phyloP scores from a whole-genome alignment of 2,113 vertebrate genomes.

The Mola mola region DNA sequence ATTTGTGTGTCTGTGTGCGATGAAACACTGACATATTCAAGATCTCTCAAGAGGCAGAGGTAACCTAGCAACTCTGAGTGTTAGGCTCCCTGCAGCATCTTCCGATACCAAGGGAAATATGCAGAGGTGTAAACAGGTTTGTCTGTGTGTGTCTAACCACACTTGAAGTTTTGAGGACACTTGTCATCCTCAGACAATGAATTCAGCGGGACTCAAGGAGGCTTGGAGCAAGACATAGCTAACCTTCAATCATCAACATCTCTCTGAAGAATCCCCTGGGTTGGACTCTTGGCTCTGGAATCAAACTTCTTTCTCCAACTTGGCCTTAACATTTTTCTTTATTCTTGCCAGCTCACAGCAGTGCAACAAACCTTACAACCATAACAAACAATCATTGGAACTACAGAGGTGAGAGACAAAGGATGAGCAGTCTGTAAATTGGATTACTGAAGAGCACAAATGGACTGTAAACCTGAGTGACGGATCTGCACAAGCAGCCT shows the following conservation, averaged over 20 bases:
- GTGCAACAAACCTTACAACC: neutral
- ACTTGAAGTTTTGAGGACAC: conserved; percentile 1
- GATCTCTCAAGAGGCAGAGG: conserved; percentile 35
- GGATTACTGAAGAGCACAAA: neutral
- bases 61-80: conserved; percentile 62
- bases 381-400: neutral
- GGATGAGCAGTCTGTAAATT: neutral
- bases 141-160: conserved; percentile 1
- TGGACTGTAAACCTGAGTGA: neutral
- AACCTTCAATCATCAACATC: neutral
- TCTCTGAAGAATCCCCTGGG: neutral
- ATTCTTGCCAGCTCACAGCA: neutral
- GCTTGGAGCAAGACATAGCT: neutral
- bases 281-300: conserved; percentile 6
- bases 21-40: conserved; percentile 17
- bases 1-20: conserved; percentile 19
- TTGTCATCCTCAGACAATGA: conserved; percentile 2
- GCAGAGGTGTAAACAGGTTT: conserved; percentile 65
- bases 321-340: neutral
- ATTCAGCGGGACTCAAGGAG: neutral
- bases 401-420: neutral
- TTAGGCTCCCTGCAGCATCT: conserved; percentile 50
- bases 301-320: neutral
- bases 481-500: neutral
- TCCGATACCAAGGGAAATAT: conserved; percentile 42